Percentiles rank a stretch among this genome's conserved stretches.
phyloP scores from a whole-genome alignment of 2,888 invertebrate species.

The Limnephilus lunatus region DNA sequence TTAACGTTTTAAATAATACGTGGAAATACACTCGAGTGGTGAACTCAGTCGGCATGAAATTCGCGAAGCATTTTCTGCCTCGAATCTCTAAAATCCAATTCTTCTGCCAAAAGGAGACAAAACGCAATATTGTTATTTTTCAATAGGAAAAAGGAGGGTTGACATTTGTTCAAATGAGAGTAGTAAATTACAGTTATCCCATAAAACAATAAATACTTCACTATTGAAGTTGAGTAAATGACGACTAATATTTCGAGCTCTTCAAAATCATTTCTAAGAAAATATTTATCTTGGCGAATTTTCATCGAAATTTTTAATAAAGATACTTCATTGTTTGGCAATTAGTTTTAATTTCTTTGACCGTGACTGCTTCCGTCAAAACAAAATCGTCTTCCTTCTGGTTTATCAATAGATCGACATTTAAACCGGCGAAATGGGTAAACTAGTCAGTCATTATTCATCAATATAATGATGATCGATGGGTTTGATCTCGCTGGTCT shows the following conservation, averaged over 20 bases:
- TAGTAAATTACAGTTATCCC: neutral
- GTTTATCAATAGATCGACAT: neutral
- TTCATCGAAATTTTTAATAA: neutral
- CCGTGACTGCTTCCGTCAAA: neutral
- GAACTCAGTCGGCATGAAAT: neutral
- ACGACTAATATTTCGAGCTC: neutral
- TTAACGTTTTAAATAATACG: neutral
- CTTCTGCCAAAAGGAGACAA: no score
- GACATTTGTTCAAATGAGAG: no score
- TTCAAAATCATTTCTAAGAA: neutral
- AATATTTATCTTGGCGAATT: neutral
- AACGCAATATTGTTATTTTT: no score
- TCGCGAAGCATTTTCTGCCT: no score
- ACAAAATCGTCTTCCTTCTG: neutral
- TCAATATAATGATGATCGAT: no score
- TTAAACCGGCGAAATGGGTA: no score
- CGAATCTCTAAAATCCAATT: no score
- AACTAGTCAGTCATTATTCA: no score
- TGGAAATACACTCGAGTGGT: neutral
- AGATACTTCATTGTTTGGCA: neutral
- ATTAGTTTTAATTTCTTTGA: neutral
- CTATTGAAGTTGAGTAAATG: neutral
- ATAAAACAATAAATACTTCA: neutral
- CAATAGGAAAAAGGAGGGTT: no score
- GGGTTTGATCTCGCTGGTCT: no score